Evolutionary conservation across 2,797 vertebrate species (phyloP).

Genomic region (Alauda arvensis): DNA sequence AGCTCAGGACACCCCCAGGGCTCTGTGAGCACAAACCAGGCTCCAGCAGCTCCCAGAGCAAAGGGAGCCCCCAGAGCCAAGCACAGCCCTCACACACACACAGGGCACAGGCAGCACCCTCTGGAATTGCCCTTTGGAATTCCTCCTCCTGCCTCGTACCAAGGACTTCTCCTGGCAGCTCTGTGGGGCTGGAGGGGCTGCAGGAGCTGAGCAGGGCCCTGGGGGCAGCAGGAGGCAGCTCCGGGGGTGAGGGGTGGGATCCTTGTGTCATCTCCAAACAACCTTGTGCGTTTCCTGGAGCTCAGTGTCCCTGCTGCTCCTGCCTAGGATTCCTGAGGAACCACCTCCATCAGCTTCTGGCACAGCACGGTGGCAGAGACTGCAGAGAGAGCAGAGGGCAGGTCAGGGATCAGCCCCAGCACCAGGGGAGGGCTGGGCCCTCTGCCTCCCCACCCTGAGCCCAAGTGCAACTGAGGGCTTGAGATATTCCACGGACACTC

Average conservation of each 20-base stretch:
- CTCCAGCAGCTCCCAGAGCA: neutral
- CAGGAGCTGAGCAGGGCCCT: neutral
- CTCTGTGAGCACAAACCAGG: neutral
- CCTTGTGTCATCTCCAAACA: neutral
- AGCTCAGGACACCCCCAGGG: neutral
- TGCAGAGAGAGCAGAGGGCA: conserved; percentile 18
- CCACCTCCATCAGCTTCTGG: conserved; percentile 94
- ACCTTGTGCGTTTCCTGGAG: conserved; percentile 32
- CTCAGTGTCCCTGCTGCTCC: neutral
- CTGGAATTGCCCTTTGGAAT: neutral
- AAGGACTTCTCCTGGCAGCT: neutral
- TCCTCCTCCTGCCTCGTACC: conserved; percentile 39
- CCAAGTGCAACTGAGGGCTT: neutral
- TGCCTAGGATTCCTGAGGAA: conserved; percentile 85
- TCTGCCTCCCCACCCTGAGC: neutral
- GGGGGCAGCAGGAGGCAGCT: neutral
- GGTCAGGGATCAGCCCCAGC: neutral
- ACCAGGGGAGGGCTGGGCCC: neutral
- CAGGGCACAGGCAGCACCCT: neutral
- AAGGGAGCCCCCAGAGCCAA: neutral
- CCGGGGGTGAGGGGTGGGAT: neutral
- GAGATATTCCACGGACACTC: fast-evolving
- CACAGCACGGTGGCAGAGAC: conserved; percentile 81
- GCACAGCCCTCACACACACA: neutral
- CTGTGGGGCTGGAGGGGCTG: neutral